A percentile compares a stretch with the other conserved stretches of the same genome.
Evolutionary conservation across 1,140 invertebrate species (phyloP).

Genomic region (Mercenaria mercenaria): DNA sequence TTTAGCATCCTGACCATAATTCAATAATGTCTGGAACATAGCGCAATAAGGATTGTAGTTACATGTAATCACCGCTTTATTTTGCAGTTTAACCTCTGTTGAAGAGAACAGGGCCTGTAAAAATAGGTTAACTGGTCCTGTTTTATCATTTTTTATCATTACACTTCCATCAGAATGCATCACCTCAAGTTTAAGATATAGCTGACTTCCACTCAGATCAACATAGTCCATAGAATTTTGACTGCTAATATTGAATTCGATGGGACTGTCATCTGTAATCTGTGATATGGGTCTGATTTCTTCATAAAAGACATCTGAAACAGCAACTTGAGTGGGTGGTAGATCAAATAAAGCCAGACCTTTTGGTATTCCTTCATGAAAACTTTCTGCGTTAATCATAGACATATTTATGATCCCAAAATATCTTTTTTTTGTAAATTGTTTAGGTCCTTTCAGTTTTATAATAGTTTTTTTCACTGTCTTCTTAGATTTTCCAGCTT

Average conservation of each 20-base stretch:
- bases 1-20: constrained; percentile 35
- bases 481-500: constrained; percentile 25
- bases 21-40: constrained; percentile 42
- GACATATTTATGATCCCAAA: background rate
- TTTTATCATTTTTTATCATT: background rate
- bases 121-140: constrained; percentile 42
- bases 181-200: constrained; percentile 30
- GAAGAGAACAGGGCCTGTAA: constrained; percentile 43
- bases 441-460: background rate
- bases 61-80: constrained; percentile 27
- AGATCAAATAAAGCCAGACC: constrained; percentile 34
- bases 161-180: constrained; percentile 14
- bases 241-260: constrained; percentile 52
- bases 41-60: constrained; percentile 48
- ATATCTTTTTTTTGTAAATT: background rate
- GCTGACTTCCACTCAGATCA: constrained; percentile 14
- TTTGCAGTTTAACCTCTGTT: constrained; percentile 40
- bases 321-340: constrained; percentile 2
- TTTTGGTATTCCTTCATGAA: background rate
- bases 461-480: background rate
- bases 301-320: constrained; percentile 7
- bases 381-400: background rate
- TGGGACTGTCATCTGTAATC: constrained; percentile 18
- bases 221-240: constrained; percentile 42
- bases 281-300: constrained; percentile 29